Conservation (phyloP, 2,888 invertebrate species). For the Heteromurus nitidus region DNA sequence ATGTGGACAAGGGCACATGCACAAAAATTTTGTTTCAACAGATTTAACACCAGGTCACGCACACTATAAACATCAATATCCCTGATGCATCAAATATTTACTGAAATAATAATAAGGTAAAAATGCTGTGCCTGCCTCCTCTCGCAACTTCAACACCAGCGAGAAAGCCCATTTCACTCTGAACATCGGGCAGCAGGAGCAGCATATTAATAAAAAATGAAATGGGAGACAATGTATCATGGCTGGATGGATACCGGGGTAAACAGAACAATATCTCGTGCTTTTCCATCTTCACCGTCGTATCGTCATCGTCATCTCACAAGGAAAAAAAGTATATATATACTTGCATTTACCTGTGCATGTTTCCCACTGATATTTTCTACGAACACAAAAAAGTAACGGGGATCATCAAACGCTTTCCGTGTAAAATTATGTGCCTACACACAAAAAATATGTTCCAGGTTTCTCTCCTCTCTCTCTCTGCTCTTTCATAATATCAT, state of each 20-base stretch:
- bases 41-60: constrained; percentile 38
- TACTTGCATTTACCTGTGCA: background rate
- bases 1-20: constrained; percentile 20
- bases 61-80: constrained; percentile 41
- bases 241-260: no score
- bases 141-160: background rate
- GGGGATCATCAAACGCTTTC: background rate
- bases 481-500: constrained; percentile 3
- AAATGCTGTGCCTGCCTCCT: no score
- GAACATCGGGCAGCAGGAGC: background rate
- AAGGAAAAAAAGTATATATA: no score
- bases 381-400: background rate
- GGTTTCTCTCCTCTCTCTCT: background rate
- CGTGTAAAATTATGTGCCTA: background rate
- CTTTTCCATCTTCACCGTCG: no score
- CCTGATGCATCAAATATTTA: constrained; percentile 38
- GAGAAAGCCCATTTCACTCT: background rate
- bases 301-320: no score
- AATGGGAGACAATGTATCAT: background rate
- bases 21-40: constrained; percentile 18
- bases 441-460: background rate
- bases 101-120: background rate
- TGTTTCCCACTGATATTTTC: background rate
- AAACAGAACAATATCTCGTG: no score
- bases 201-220: constrained; percentile 23